These are phyloP conservation scores for Spheniscus humboldti DNA, from an alignment of 2,797 vertebrate genomes.

Conservation along the genomic window DNA sequence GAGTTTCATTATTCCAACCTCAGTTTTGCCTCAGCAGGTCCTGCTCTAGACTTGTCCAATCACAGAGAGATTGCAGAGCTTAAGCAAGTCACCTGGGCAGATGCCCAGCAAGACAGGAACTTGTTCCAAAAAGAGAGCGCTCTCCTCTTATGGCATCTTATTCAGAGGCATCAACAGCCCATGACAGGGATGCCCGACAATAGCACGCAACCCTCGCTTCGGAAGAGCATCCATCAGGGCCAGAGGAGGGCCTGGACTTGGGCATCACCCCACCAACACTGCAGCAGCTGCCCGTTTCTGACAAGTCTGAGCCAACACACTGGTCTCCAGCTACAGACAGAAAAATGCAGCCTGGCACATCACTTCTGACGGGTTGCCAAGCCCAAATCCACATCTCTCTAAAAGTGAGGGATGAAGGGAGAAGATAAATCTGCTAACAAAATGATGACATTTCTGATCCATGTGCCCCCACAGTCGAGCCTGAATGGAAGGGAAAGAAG, in stretches of 20 bases:
- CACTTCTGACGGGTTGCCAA: background rate
- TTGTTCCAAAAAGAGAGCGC: fast-evolving
- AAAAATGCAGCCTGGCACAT: background rate
- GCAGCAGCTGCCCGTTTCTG: background rate
- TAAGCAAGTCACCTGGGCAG: background rate
- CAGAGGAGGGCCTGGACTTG: background rate
- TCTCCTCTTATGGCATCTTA: background rate
- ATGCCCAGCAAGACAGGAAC: background rate
- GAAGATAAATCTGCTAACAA: background rate
- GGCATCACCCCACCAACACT: background rate
- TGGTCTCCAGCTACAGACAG: background rate
- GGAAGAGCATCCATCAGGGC: background rate
- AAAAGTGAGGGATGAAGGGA: background rate
- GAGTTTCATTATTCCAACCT: background rate
- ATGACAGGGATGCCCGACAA: fast-evolving
- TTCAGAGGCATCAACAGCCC: background rate
- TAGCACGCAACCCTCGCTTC: fast-evolving
- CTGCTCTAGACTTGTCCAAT: background rate
- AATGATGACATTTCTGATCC: background rate
- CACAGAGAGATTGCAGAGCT: background rate
- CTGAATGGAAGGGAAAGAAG: background rate
- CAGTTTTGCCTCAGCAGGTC: background rate
- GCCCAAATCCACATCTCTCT: background rate
- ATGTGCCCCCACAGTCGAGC: background rate
- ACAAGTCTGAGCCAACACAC: background rate